phyloP scores from a whole-genome alignment of 2,797 vertebrate genomes.

The Microhierax caerulescens region DNA sequence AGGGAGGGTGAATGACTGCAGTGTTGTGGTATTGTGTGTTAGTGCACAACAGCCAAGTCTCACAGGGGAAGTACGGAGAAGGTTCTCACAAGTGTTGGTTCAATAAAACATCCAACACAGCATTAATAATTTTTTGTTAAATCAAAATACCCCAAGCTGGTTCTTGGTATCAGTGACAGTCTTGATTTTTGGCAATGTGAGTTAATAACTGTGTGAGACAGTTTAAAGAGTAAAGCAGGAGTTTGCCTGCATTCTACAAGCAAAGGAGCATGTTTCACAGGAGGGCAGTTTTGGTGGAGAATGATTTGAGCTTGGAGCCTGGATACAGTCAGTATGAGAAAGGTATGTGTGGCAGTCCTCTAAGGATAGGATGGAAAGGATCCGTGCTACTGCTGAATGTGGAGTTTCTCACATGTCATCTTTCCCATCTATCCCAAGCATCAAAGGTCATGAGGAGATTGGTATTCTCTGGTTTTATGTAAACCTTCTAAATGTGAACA shows the following conservation, averaged over 20 bases:
- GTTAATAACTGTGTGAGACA: background rate
- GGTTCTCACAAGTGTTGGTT: background rate
- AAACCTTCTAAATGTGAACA: background rate
- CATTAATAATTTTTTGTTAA: background rate
- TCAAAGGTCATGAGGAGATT: background rate
- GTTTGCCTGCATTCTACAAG: background rate
- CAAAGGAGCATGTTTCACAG: background rate
- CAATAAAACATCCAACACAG: slow-evolving; percentile 7
- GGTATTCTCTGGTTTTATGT: background rate
- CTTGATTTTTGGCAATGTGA: background rate
- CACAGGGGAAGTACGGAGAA: background rate
- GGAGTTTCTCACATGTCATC: background rate
- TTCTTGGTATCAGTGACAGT: background rate
- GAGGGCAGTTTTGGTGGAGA: background rate
- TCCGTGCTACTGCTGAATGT: background rate
- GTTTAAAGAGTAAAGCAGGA: background rate
- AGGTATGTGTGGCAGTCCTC: background rate
- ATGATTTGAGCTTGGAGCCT: background rate
- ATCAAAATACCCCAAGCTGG: background rate
- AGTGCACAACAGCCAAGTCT: background rate
- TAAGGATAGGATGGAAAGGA: background rate
- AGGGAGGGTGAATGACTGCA: background rate
- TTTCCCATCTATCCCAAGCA: background rate
- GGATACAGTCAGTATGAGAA: background rate
- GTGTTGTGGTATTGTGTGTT: background rate